phyloP scores from a whole-genome alignment of 2,888 invertebrate genomes.

The Amphipyra berbera region DNA sequence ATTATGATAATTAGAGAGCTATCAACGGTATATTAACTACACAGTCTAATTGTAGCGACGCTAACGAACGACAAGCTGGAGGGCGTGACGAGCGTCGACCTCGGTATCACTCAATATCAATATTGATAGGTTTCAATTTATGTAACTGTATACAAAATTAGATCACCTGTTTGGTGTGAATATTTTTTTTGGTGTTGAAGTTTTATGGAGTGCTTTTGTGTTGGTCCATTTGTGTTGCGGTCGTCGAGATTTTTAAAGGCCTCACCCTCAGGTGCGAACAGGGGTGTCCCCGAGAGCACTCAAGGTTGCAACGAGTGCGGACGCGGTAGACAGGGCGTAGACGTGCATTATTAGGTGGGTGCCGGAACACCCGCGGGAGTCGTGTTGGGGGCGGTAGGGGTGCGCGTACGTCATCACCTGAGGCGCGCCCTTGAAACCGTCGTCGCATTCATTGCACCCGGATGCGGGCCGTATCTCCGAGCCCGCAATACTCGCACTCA shows the following conservation, averaged over 20 bases:
- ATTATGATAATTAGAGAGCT: slow-evolving; percentile 88
- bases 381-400: slow-evolving; percentile 77
- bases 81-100: slow-evolving; percentile 33
- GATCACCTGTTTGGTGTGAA: slow-evolving; percentile 3
- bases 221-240: slow-evolving; percentile 39
- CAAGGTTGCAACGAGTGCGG: slow-evolving; percentile 88
- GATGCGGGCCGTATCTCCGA: slow-evolving; percentile 85
- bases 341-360: slow-evolving; percentile 90
- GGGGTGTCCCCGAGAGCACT: slow-evolving; percentile 80
- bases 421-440: slow-evolving; percentile 89
- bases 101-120: slow-evolving; percentile 39
- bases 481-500: slow-evolving; percentile 78
- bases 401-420: slow-evolving; percentile 89
- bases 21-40: slow-evolving; percentile 78
- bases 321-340: slow-evolving; percentile 88
- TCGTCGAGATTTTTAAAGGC: slow-evolving; percentile 57
- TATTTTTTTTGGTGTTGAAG: slow-evolving; percentile 22
- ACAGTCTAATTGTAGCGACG: slow-evolving; percentile 68
- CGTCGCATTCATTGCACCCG: slow-evolving; percentile 90
- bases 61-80: slow-evolving; percentile 51
- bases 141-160: slow-evolving; percentile 20
- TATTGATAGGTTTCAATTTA: slow-evolving; percentile 29
- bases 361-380: slow-evolving; percentile 86
- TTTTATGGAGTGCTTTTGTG: slow-evolving; percentile 30
- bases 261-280: slow-evolving; percentile 63